These are phyloP conservation scores for Gambelia wislizenii DNA, from an alignment of 2,797 vertebrate genomes.

Conservation along the genomic window DNA sequence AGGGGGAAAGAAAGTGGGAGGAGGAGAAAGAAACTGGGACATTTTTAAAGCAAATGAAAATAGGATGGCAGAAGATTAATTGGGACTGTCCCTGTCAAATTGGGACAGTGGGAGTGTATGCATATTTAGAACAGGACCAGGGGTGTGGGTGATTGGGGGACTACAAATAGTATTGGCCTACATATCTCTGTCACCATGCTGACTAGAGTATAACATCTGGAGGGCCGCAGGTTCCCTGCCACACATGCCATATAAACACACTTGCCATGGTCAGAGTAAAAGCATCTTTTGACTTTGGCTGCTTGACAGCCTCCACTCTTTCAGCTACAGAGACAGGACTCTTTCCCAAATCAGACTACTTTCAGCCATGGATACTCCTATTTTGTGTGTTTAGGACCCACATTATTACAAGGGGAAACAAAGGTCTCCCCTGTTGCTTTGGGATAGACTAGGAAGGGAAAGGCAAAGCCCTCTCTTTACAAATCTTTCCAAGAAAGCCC, in stretches of 20 bases:
- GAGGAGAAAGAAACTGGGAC: not conserved
- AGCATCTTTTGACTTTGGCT: not conserved
- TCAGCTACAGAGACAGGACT: not conserved
- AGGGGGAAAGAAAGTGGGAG: too few species aligned
- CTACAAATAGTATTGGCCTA: not conserved
- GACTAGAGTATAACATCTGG: not conserved
- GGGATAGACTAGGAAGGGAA: not conserved
- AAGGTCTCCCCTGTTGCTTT: not conserved
- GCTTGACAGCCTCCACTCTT: not conserved
- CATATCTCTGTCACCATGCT: not conserved
- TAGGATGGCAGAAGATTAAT: too few species aligned
- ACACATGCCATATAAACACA: not conserved
- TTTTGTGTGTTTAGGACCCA: not conserved
- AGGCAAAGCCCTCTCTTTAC: too few species aligned
- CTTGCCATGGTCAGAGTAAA: not conserved
- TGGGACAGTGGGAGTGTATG: too few species aligned
- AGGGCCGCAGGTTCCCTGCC: not conserved
- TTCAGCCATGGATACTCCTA: not conserved
- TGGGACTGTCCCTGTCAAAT: too few species aligned
- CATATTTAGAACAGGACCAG: too few species aligned
- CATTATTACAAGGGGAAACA: too few species aligned
- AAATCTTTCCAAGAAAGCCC: too few species aligned
- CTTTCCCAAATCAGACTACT: not conserved
- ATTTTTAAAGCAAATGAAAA: too few species aligned
- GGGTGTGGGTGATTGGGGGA: not conserved